Percentiles rank a stretch among this genome's conserved stretches.
These are phyloP conservation scores for Nematostella vectensis DNA, from an alignment of 92 coral and sea anemone genomes.

Conservation along the genomic window DNA sequence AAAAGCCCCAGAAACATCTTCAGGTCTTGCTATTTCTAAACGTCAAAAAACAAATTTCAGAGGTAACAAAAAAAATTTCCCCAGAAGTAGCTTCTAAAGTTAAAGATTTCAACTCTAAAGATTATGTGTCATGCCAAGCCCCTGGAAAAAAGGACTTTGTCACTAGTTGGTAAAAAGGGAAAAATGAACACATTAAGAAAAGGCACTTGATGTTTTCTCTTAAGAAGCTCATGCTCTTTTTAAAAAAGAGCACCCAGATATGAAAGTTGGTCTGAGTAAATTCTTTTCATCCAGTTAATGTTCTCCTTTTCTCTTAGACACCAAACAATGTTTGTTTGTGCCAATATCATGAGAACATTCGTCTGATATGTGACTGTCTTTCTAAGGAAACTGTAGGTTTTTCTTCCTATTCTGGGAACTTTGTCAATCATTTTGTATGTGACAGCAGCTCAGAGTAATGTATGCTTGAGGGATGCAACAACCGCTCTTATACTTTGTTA, in stretches of 20 bases:
- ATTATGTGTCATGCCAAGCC: no score
- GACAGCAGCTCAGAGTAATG: slow-evolving; percentile 31
- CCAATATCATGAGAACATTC: slow-evolving; percentile 24
- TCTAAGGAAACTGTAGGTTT: slow-evolving; percentile 22
- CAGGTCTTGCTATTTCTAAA: no score
- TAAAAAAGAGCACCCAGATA: slow-evolving; percentile 21
- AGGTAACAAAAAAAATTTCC: no score
- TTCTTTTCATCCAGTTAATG: slow-evolving; percentile 43
- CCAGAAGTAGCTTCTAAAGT: background rate
- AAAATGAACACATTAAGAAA: slow-evolving; percentile 28
- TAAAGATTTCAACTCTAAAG: slow-evolving; percentile 19
- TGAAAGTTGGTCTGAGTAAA: slow-evolving; percentile 32
- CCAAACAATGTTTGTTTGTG: slow-evolving; percentile 52
- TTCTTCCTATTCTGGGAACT: slow-evolving; percentile 16
- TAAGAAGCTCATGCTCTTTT: slow-evolving; percentile 36
- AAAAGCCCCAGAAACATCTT: slow-evolving; percentile 7
- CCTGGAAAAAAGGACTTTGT: no score
- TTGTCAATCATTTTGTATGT: slow-evolving; percentile 30
- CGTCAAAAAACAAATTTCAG: no score
- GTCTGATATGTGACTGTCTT: slow-evolving; percentile 32
- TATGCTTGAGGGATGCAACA: slow-evolving; percentile 33
- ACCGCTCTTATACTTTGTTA: slow-evolving; percentile 42
- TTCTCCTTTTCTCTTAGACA: slow-evolving; percentile 33
- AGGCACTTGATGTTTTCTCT: slow-evolving; percentile 29
- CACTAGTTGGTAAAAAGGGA: slow-evolving; percentile 21